phyloP scores from a whole-genome alignment of 2,113 vertebrate genomes.

The Capricornis sumatraensis region DNA sequence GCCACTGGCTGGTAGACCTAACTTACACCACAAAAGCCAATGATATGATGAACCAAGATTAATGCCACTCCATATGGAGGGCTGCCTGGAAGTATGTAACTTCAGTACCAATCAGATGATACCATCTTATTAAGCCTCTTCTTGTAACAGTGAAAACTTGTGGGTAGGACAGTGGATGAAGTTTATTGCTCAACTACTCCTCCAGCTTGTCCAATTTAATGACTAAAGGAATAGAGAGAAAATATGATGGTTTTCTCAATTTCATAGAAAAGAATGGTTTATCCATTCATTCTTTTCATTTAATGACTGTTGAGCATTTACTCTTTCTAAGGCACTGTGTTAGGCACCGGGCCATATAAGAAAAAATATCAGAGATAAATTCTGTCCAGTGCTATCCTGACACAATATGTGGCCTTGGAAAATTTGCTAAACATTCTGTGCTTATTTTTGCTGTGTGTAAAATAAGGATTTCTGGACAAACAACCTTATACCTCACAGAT shows the following conservation, averaged over 20 bases:
- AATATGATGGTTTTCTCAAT: background rate
- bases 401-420: background rate
- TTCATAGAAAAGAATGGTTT: background rate
- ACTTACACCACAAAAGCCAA: conserved; percentile 15
- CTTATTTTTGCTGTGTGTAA: background rate
- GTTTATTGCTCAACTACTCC: background rate
- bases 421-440: background rate
- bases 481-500: background rate
- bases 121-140: background rate
- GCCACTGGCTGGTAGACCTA: background rate
- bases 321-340: background rate
- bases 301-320: background rate
- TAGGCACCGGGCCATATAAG: background rate
- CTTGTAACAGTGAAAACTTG: background rate
- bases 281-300: background rate
- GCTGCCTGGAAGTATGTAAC: background rate
- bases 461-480: background rate
- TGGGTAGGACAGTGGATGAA: background rate
- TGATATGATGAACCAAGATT: background rate
- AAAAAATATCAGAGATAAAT: background rate
- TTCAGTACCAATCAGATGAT: background rate
- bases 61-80: background rate
- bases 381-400: background rate
- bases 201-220: background rate
- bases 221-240: background rate